phyloP scores from a whole-genome alignment of 2,113 vertebrate genomes.

The Dromas ardeola region DNA sequence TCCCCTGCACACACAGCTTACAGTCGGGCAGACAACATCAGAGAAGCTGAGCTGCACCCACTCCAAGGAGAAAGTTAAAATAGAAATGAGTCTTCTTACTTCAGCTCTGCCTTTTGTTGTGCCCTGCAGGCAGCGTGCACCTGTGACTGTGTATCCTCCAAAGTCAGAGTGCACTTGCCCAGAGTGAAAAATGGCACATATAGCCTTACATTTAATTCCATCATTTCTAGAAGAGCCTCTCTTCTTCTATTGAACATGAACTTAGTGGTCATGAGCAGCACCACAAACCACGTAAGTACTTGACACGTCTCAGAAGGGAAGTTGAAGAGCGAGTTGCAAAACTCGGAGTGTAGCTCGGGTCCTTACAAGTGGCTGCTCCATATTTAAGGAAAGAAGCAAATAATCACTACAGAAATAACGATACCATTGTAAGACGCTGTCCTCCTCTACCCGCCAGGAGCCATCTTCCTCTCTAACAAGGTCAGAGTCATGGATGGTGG shows the following conservation, averaged over 20 bases:
- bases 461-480: not conserved
- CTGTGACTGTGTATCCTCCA: not conserved
- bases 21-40: not conserved
- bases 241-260: not conserved
- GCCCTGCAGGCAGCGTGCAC: not conserved
- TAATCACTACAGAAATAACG: not conserved
- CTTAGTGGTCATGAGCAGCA: not conserved
- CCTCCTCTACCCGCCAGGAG: not conserved
- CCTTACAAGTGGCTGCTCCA: not conserved
- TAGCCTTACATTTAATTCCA: not conserved
- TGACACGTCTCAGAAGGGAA: not conserved
- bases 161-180: not conserved
- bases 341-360: not conserved
- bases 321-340: not conserved
- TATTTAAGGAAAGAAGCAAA: not conserved
- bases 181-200: not conserved
- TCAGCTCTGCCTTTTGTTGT: slow-evolving; percentile 2
- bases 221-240: not conserved
- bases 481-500: not conserved
- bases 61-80: slow-evolving; percentile 30
- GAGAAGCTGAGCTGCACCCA: not conserved
- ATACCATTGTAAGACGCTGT: not conserved
- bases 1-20: not conserved
- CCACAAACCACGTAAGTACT: not conserved
- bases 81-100: slow-evolving; percentile 8